A percentile compares a stretch with the other conserved stretches of the same genome.
Conservation (phyloP, 2,888 invertebrate genomes). For the Zelleria hepariella region DNA sequence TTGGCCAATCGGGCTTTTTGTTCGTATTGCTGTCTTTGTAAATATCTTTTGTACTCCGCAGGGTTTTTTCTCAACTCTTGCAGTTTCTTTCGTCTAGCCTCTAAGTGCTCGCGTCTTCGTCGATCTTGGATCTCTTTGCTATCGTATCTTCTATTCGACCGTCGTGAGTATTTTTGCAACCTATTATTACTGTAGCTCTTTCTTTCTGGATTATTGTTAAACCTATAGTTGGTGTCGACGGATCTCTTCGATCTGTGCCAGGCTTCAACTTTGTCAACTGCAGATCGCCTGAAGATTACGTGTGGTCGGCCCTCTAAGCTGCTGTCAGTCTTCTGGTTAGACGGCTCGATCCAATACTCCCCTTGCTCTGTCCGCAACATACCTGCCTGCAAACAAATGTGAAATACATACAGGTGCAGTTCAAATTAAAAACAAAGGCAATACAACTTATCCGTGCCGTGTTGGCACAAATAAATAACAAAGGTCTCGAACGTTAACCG, state of each 20-base stretch:
- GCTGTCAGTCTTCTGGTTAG: conserved; percentile 61
- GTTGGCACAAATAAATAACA: conserved; percentile 5
- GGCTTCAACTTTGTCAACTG: conserved; percentile 64
- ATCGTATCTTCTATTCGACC: conserved; percentile 55
- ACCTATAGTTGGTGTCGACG: conserved; percentile 24
- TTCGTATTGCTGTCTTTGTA: conserved; percentile 42
- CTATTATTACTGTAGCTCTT: conserved; percentile 49
- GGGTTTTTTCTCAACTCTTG: conserved; percentile 54
- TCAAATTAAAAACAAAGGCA: not conserved
- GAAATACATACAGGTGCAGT: conserved; percentile 16
- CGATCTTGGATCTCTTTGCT: conserved; percentile 74
- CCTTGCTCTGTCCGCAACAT: conserved; percentile 76
- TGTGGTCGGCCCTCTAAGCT: conserved; percentile 70
- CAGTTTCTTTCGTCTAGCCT: conserved; percentile 43
- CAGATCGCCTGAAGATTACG: conserved; percentile 77
- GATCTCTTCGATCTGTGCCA: conserved; percentile 51
- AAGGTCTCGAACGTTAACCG: not conserved
- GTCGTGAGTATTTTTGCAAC: conserved; percentile 58
- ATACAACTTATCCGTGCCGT: not conserved
- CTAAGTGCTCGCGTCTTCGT: conserved; percentile 45
- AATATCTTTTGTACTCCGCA: conserved; percentile 48
- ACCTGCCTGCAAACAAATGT: conserved; percentile 70
- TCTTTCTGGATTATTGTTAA: conserved; percentile 25
- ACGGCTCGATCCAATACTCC: conserved; percentile 82
- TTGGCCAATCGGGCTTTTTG: conserved; percentile 29